Evolutionary conservation across 2,797 vertebrate species (phyloP).

Genomic region (Odontamblyopus lacepedii): DNA sequence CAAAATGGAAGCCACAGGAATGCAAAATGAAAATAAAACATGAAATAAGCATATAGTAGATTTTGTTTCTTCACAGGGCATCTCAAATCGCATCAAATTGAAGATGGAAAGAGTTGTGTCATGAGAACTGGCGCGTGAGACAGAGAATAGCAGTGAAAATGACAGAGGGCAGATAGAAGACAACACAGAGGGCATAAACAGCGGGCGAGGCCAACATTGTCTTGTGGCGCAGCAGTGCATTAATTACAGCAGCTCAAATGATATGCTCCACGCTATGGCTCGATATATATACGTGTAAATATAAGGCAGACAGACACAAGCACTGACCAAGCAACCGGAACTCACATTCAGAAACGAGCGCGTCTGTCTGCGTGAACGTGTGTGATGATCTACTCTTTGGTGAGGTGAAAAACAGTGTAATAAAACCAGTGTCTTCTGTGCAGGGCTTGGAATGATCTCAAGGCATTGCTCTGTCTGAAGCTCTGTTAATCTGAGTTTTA

Average conservation of each 20-base stretch:
- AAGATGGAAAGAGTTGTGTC: slow-evolving; percentile 4
- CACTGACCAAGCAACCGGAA: not conserved
- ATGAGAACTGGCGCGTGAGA: not conserved
- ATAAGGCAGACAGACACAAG: not conserved
- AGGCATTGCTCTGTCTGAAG: too few relatives aligned
- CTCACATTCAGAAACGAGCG: not conserved
- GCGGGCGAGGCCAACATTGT: slow-evolving; percentile 4
- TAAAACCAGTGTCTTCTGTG: too few relatives aligned
- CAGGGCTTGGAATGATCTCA: too few relatives aligned
- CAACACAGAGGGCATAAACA: slow-evolving; percentile 7
- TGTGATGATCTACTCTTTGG: not conserved
- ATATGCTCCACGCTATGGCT: slow-evolving; percentile 1
- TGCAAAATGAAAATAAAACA: too few relatives aligned
- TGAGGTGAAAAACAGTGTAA: not conserved
- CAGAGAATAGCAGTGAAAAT: slow-evolving; percentile 2
- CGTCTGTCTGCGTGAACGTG: not conserved
- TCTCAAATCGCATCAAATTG: not conserved
- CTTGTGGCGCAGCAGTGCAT: not conserved
- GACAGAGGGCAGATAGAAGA: not conserved
- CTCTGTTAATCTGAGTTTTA: too few relatives aligned
- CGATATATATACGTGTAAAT: not conserved
- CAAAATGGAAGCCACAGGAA: too few relatives aligned
- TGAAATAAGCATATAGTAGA: too few relatives aligned
- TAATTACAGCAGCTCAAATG: slow-evolving; percentile 8
- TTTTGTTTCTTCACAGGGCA: not conserved